A percentile compares a stretch with the other conserved stretches of the same genome.
These are phyloP conservation scores for Pseudomyrmex dendroicus DNA, from an alignment of 1,140 invertebrate species.

Conservation along the genomic window DNA sequence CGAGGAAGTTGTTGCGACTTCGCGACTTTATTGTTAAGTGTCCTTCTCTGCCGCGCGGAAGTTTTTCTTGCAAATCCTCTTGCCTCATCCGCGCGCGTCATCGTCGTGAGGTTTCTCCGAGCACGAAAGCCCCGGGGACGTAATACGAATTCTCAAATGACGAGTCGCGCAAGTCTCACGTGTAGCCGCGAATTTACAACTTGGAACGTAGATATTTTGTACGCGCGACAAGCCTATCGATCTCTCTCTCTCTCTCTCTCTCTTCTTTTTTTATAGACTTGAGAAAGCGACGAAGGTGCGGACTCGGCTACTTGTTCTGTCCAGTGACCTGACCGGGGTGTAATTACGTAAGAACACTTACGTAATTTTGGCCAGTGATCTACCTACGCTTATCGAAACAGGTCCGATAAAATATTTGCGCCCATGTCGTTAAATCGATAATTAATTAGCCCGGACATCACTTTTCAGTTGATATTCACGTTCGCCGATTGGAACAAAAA, in stretches of 20 bases:
- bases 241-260: neutral
- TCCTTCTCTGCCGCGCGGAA: neutral
- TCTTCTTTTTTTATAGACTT: slow-evolving; percentile 1
- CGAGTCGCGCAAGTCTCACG: neutral
- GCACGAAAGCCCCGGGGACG: neutral
- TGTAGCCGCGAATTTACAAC: slow-evolving; percentile 9
- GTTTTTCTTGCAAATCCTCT: slow-evolving; percentile 28
- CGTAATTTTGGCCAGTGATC: slow-evolving; percentile 44
- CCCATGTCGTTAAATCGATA: neutral
- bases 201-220: neutral
- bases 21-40: too few relatives aligned
- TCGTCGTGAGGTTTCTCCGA: neutral
- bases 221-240: slow-evolving; percentile 18
- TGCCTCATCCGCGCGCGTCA: neutral
- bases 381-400: neutral
- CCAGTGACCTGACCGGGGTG: neutral
- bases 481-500: too few relatives aligned
- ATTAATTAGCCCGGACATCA: neutral
- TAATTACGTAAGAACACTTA: slow-evolving; percentile 57
- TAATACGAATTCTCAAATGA: neutral
- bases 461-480: neutral
- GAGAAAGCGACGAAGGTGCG: slow-evolving; percentile 50
- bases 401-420: neutral
- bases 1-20: slow-evolving; percentile 59
- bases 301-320: slow-evolving; percentile 43